Conservation (phyloP, 2,113 vertebrate genomes). For the Sebastes schlegelii region DNA sequence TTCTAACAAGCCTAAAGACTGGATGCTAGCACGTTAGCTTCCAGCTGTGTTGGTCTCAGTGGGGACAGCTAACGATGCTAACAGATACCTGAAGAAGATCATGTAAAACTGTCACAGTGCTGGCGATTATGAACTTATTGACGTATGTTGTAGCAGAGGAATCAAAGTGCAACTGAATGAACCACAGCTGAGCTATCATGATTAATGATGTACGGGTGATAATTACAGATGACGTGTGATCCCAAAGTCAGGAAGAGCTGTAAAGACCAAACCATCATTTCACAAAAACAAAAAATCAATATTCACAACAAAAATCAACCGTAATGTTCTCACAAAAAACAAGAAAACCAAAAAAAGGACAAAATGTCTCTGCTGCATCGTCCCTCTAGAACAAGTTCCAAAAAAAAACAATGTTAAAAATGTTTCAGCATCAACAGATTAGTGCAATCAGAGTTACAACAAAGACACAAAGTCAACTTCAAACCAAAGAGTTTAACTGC, state of each 20-base stretch:
- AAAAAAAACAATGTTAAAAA: not conserved
- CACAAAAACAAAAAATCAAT: conserved; percentile 7
- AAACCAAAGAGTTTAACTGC: not conserved
- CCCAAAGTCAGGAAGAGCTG: not conserved
- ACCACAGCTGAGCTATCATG: not conserved
- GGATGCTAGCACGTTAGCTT: no score
- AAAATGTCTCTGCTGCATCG: not conserved
- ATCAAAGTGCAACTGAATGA: conserved; percentile 9
- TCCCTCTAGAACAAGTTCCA: not conserved
- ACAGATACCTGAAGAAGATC: not conserved
- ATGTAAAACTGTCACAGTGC: not conserved
- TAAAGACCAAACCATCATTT: not conserved
- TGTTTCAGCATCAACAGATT: conserved; percentile 27
- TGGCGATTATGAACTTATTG: not conserved
- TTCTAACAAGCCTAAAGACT: no score
- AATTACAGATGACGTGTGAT: not conserved
- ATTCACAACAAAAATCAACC: conserved; percentile 37
- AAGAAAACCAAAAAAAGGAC: not conserved
- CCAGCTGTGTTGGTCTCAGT: no score
- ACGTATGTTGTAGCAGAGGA: not conserved
- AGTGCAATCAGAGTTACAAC: conserved; percentile 36
- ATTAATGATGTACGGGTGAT: not conserved
- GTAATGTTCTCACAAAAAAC: not conserved
- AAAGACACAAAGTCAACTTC: conserved; percentile 14
- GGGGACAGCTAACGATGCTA: no score